These are phyloP conservation scores for Hyla sarda DNA, from an alignment of 2,113 vertebrate species.

Conservation along the genomic window DNA sequence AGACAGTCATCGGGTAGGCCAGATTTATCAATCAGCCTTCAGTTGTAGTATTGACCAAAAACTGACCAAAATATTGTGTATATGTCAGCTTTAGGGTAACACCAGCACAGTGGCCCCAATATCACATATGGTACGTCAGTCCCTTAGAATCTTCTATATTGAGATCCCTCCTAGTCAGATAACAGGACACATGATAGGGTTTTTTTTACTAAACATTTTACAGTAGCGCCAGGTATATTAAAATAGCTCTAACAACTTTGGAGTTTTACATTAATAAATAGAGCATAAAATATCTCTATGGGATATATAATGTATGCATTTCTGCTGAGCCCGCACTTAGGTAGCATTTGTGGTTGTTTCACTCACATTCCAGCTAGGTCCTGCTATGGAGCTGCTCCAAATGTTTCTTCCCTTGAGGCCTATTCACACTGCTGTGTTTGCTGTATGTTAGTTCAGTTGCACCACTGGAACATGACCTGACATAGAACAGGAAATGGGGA, in stretches of 20 bases:
- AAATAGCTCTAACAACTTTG: not conserved
- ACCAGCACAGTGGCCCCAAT: too few relatives aligned
- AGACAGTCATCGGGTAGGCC: too few relatives aligned
- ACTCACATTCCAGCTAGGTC: conserved; percentile 1
- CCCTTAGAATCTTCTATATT: too few relatives aligned
- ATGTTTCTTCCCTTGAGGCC: conserved; percentile 12
- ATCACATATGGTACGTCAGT: too few relatives aligned
- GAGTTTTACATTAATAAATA: not conserved
- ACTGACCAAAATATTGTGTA: too few relatives aligned
- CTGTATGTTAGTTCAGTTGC: conserved; percentile 17
- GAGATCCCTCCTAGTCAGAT: too few relatives aligned
- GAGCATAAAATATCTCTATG: not conserved
- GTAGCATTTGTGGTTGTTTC: conserved; percentile 6
- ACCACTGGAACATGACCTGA: conserved; percentile 11
- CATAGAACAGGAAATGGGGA: conserved; percentile 19
- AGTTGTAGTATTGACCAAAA: too few relatives aligned
- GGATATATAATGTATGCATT: not conserved
- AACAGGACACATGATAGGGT: not conserved
- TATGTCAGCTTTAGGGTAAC: too few relatives aligned
- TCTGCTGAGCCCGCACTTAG: not conserved
- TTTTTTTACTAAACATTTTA: not conserved
- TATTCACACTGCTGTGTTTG: conserved; percentile 11
- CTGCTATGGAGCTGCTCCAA: not conserved
- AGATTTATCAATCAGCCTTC: too few relatives aligned
- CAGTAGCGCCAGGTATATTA: not conserved